Evolutionary conservation across 2,113 vertebrate species (phyloP), one percentile per base, ranked within the genome.

Genomic region (Perca schrenkii): DNA sequence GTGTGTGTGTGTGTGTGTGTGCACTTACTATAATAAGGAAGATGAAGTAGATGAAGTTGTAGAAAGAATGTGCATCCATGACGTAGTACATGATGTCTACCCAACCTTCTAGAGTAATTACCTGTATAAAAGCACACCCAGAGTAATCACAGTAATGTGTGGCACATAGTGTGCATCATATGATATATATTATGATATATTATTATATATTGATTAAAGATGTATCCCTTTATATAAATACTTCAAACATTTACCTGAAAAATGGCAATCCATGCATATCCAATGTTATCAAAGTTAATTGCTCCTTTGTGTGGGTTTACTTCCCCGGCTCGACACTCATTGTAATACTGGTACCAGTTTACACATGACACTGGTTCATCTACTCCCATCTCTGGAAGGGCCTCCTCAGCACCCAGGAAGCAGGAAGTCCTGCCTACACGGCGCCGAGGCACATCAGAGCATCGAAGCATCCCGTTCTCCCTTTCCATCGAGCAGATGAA

Each of bases 261-360:
- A 91, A 99, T 99, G 77, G 98, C 98, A 14, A 99, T 99, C 98
- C 98, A 99, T 49, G 98, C 98, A 2, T 99, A 99, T 89, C 97
- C 98, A 25, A 99, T 99, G 62, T 99, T 99, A 89, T 99, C 98
- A 79, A 99, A 99, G 88, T 97, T 99, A 94, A 99, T 99, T 86
- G 98, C 98, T 19, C 98, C 98, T 1, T 99, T 99, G 95, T 99
- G 98, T 0, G 98, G 98, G 94, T 99, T 99, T 3, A 96, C 28
- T 0, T 97, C 97, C 1, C 98, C 97, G 0, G 98, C 93, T 72
- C 95, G 95, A 94, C 98, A 99, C 78, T 95, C 89, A 0, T 97
- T 98, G 93, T 99, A 99, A 81, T 97, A 99, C 86, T 96, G 96
- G 91, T 97, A 99, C 97, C 98, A 98, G 96, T 99, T 98, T 74